Conservation (phyloP, 2,113 vertebrate species). For the Cacatua alba region DNA sequence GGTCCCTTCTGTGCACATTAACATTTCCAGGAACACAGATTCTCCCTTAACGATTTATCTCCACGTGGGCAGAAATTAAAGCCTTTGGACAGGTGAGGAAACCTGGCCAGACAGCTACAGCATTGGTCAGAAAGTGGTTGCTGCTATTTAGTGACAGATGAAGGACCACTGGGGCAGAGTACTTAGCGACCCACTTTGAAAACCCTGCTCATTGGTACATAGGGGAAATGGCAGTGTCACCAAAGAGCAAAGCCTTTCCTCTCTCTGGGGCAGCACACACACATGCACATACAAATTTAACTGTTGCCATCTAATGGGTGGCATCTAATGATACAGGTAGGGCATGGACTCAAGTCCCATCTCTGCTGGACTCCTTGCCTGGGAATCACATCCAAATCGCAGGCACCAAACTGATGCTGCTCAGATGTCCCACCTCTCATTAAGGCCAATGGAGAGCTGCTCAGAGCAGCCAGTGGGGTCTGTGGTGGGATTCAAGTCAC, state of each 20-base stretch:
- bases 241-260: neutral
- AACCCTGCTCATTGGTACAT: fast-evolving
- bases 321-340: neutral
- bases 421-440: neutral
- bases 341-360: neutral
- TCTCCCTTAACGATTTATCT: neutral
- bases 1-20: neutral
- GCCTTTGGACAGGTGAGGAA: neutral
- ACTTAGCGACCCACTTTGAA: neutral
- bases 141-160: neutral
- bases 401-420: neutral
- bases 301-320: neutral
- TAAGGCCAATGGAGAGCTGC: neutral
- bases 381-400: neutral
- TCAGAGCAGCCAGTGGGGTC: neutral
- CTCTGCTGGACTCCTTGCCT: neutral
- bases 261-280: neutral
- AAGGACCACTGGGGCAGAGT: neutral
- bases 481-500: neutral
- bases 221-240: neutral
- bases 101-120: neutral
- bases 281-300: neutral
- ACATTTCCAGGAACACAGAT: neutral
- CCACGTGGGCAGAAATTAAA: neutral
- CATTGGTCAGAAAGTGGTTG: neutral